A percentile compares a stretch with the other conserved stretches of the same genome.
Evolutionary conservation across 2,888 invertebrate species (phyloP).

Genomic region (Eulithis testata): DNA sequence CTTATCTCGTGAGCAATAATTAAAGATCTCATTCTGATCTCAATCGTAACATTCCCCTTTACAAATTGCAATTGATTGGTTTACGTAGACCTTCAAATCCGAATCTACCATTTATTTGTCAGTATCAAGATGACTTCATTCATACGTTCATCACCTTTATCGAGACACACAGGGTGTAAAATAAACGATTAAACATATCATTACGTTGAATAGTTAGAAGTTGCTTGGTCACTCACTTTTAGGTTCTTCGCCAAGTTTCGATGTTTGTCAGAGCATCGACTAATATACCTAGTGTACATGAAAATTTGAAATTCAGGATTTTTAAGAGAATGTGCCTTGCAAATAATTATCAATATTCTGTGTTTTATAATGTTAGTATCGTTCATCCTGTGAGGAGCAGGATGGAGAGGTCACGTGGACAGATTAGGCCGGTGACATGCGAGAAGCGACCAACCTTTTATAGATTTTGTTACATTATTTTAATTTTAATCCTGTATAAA

Average conservation of each 20-base stretch:
- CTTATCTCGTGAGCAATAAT: slow-evolving; percentile 58
- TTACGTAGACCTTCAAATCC: slow-evolving; percentile 43
- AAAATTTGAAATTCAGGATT: slow-evolving; percentile 81
- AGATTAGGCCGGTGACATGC: slow-evolving; percentile 54
- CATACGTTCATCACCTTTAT: slow-evolving; percentile 60
- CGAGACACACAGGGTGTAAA: slow-evolving; percentile 82
- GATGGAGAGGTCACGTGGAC: slow-evolving; percentile 43
- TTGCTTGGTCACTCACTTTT: slow-evolving; percentile 63
- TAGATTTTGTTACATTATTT: slow-evolving; percentile 34
- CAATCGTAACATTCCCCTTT: slow-evolving; percentile 56
- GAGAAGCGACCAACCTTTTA: slow-evolving; percentile 39
- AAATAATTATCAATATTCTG: slow-evolving; percentile 83
- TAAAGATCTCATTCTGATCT: slow-evolving; percentile 64
- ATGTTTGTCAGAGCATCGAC: slow-evolving; percentile 65
- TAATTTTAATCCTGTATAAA: slow-evolving; percentile 36
- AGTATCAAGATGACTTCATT: slow-evolving; percentile 59
- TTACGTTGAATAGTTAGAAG: slow-evolving; percentile 62
- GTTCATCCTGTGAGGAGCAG: slow-evolving; percentile 67
- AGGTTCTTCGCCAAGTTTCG: slow-evolving; percentile 63
- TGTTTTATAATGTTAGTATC: slow-evolving; percentile 79
- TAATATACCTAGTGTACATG: slow-evolving; percentile 63
- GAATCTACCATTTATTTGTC: slow-evolving; percentile 55
- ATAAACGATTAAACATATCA: slow-evolving; percentile 79
- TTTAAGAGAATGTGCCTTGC: slow-evolving; percentile 84
- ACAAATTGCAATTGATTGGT: slow-evolving; percentile 49